A percentile compares a stretch with the other conserved stretches of the same genome.
Conservation (phyloP, 2,797 vertebrate genomes). For the Hephaestus fuliginosus region DNA sequence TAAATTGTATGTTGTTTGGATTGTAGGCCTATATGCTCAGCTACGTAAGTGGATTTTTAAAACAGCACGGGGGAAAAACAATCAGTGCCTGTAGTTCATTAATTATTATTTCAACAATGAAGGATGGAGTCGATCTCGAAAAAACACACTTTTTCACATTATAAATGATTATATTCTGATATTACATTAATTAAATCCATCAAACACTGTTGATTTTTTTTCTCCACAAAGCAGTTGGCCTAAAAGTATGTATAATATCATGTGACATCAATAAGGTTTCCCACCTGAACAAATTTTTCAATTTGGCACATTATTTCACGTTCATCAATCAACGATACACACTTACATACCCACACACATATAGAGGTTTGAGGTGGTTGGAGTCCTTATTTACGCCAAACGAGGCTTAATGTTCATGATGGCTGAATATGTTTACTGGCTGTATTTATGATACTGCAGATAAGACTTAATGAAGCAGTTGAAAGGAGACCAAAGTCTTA, state of each 20-base stretch:
- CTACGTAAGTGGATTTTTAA: conserved; percentile 20
- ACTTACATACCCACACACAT: conserved; percentile 9
- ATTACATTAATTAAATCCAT: conserved; percentile 14
- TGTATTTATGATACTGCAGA: neutral
- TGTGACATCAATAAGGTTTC: neutral
- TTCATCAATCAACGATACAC: conserved; percentile 35
- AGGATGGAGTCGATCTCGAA: conserved; percentile 2
- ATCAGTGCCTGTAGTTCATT: conserved; percentile 13
- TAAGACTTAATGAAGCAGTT: conserved; percentile 6
- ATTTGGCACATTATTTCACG: conserved; percentile 74
- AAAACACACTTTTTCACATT: conserved; percentile 29
- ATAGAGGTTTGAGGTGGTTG: conserved; percentile 34
- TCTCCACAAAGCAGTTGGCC: conserved; percentile 3
- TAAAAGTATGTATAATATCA: conserved; percentile 10
- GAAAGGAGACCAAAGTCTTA: neutral
- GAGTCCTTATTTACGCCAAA: neutral
- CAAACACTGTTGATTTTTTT: conserved; percentile 11
- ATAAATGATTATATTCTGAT: conserved; percentile 34
- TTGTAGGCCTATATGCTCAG: neutral
- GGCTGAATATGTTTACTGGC: conserved; percentile 7
- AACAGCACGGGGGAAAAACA: conserved; percentile 8
- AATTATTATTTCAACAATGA: conserved; percentile 20
- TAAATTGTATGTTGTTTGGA: neutral
- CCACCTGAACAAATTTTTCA: conserved; percentile 11
- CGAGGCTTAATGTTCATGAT: conserved; percentile 16